phyloP scores from a whole-genome alignment of 2,797 vertebrate species.

The Nyctalus aviator region DNA sequence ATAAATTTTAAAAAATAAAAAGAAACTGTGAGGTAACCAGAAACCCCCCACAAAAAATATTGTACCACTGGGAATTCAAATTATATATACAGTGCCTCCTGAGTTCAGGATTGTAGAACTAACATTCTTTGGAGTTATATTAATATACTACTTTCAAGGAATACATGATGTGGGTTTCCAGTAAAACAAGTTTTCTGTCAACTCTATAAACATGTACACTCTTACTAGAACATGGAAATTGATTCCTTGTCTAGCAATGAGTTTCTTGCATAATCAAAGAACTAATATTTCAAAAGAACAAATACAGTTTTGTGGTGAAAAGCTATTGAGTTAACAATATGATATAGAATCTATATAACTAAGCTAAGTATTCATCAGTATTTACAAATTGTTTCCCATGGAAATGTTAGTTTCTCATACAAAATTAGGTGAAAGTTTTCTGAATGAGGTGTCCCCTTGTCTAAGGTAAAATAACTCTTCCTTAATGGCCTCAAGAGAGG shows the following conservation, averaged over 20 bases:
- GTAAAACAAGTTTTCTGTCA: constrained; percentile 57
- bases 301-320: constrained; percentile 11
- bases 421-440: constrained; percentile 39
- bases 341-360: background rate
- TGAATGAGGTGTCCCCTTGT: background rate
- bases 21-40: no score
- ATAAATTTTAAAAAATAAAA: no score
- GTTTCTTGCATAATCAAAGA: constrained; percentile 67
- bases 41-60: constrained; percentile 7
- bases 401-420: constrained; percentile 34
- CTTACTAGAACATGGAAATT: constrained; percentile 51
- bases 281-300: constrained; percentile 31
- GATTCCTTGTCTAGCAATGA: constrained; percentile 57
- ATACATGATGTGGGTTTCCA: background rate
- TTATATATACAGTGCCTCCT: constrained; percentile 52
- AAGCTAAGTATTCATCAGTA: constrained; percentile 33
- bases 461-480: constrained; percentile 35
- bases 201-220: constrained; percentile 17
- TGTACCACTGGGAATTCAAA: constrained; percentile 32
- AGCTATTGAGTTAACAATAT: constrained; percentile 61
- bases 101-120: constrained; percentile 36
- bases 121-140: constrained; percentile 29
- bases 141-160: constrained; percentile 17
- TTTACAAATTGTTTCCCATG: constrained; percentile 16
- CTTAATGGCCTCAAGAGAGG: background rate